Percentiles rank a stretch among this genome's conserved stretches.
Evolutionary conservation across 2,113 vertebrate genomes (phyloP).

Genomic region (Caloenas nicobarica): DNA sequence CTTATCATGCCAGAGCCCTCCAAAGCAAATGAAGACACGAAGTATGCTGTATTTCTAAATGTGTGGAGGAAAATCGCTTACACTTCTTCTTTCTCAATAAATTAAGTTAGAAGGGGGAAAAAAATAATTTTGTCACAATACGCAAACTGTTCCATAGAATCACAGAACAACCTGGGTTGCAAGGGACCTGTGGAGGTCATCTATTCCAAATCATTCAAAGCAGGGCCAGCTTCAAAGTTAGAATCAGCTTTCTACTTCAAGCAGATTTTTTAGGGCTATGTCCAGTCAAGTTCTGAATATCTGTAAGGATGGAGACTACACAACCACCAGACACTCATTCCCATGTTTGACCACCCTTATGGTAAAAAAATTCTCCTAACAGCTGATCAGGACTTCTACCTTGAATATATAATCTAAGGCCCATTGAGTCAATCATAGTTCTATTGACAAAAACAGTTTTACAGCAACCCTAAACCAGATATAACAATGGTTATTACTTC

Average conservation of each 20-base stretch:
- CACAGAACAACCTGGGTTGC: not conserved
- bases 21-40: not conserved
- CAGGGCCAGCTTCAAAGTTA: not conserved
- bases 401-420: not conserved
- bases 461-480: not conserved
- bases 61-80: not conserved
- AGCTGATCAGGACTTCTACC: not conserved
- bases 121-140: not conserved
- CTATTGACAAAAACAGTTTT: not conserved
- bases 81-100: not conserved
- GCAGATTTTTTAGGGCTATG: not conserved
- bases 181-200: not conserved
- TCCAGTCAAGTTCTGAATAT: not conserved
- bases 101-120: not conserved
- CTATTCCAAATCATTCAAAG: not conserved
- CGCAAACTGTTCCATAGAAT: not conserved
- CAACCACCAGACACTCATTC: not conserved
- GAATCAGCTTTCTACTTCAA: not conserved
- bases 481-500: not conserved
- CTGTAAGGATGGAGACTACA: not conserved
- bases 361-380: not conserved
- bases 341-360: not conserved
- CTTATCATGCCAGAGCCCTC: not conserved
- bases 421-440: not conserved
- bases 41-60: not conserved